Evolutionary conservation across 2,888 invertebrate genomes (phyloP).

Genomic region (Torymus texanus): DNA sequence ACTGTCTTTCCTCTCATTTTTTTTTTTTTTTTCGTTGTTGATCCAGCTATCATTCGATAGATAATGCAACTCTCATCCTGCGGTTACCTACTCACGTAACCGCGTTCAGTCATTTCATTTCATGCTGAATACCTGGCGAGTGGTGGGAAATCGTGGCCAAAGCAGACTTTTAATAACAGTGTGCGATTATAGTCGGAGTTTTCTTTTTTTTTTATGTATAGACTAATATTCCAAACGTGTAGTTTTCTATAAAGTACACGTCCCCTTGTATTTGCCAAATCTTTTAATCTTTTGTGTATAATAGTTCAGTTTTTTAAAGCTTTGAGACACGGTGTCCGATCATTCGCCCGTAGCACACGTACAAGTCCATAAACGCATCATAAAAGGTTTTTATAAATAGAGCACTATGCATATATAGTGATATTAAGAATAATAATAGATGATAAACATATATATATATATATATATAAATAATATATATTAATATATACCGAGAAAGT

Average conservation of each 20-base stretch:
- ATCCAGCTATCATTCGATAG: slow-evolving; percentile 27
- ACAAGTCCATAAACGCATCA: slow-evolving; percentile 35
- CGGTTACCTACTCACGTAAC: slow-evolving; percentile 11
- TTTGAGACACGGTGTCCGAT: neutral
- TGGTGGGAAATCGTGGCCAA: neutral
- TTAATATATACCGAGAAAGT: slow-evolving; percentile 63
- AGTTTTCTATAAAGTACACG: too few relatives aligned
- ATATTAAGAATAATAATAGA: slow-evolving; percentile 48
- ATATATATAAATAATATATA: slow-evolving; percentile 56
- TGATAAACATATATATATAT: slow-evolving; percentile 26
- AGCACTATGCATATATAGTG: slow-evolving; percentile 47
- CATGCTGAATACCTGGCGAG: neutral
- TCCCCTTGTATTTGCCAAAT: too few relatives aligned
- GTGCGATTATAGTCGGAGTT: too few relatives aligned
- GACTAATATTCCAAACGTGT: too few relatives aligned
- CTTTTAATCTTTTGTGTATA: too few relatives aligned
- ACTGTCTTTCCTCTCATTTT: neutral
- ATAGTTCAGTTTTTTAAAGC: too few relatives aligned
- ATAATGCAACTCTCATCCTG: neutral
- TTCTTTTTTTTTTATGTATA: too few relatives aligned
- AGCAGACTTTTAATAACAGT: neutral
- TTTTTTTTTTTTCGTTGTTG: neutral
- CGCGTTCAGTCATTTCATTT: slow-evolving; percentile 40
- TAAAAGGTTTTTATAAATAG: slow-evolving; percentile 39
- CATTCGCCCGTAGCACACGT: slow-evolving; percentile 15